A percentile compares a stretch with the other conserved stretches of the same genome.
These are phyloP conservation scores for Actinostola sp. DNA, from an alignment of 92 coral and sea anemone species.

Conservation along the genomic window DNA sequence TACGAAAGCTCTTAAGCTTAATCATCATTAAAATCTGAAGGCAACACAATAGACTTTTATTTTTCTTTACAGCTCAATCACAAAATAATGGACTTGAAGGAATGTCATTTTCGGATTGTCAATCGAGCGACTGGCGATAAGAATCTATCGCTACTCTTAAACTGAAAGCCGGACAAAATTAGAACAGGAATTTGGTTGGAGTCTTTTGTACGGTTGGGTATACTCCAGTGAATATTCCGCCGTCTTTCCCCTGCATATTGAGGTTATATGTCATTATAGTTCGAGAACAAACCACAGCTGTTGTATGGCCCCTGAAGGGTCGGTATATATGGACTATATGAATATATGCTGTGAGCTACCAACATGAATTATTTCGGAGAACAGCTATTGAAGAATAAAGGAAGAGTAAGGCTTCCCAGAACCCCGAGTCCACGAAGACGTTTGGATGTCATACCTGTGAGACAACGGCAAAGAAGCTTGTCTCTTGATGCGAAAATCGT, in stretches of 20 bases:
- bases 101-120: constrained; percentile 21
- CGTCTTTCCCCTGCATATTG: no score
- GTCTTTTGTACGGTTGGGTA: no score
- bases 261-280: not conserved
- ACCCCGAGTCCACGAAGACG: constrained; percentile 16
- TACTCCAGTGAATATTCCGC: no score
- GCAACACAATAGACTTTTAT: not conserved
- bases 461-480: constrained; percentile 66
- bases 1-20: not conserved
- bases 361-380: constrained; percentile 25
- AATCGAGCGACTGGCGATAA: constrained; percentile 24
- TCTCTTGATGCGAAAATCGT: constrained; percentile 85
- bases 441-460: constrained; percentile 12
- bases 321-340: no score
- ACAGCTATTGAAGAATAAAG: not conserved
- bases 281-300: no score
- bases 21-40: not conserved
- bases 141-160: not conserved
- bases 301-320: no score
- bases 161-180: not conserved
- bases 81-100: not conserved
- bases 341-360: not conserved
- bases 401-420: constrained; percentile 2
- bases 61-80: not conserved
- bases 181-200: not conserved